These are phyloP conservation scores for Magallana angulata DNA, from an alignment of 1,140 invertebrate genomes.

Conservation along the genomic window DNA sequence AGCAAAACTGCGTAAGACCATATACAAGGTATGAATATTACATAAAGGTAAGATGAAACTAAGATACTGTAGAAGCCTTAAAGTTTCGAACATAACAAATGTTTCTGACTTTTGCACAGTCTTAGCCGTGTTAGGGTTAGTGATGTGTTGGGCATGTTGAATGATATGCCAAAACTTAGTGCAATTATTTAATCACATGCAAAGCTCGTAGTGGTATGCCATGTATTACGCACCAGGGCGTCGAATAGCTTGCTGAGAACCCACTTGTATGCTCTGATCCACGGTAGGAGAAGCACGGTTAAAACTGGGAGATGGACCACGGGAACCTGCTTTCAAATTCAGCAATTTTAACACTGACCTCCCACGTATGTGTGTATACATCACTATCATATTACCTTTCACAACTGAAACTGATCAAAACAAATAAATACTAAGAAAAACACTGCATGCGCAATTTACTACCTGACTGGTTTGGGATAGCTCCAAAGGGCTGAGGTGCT, in stretches of 20 bases:
- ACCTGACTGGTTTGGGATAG: slow-evolving; percentile 53
- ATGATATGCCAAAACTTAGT: slow-evolving; percentile 23
- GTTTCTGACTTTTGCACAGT: no score
- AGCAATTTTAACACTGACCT: not conserved
- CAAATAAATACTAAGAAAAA: not conserved
- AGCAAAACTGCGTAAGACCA: no score
- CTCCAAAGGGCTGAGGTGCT: slow-evolving; percentile 55
- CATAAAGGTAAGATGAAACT: no score
- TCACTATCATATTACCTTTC: not conserved
- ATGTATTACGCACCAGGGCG: slow-evolving; percentile 63
- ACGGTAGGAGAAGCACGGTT: slow-evolving; percentile 84
- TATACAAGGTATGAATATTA: no score
- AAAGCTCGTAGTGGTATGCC: slow-evolving; percentile 31
- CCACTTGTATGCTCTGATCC: slow-evolving; percentile 88
- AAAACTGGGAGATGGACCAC: slow-evolving; percentile 83
- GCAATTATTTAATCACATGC: slow-evolving; percentile 15
- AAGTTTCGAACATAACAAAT: no score
- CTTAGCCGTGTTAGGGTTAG: not conserved
- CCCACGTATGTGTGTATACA: slow-evolving; percentile 6
- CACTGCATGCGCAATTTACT: not conserved
- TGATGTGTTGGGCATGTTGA: slow-evolving; percentile 10
- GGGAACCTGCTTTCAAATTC: slow-evolving; percentile 78
- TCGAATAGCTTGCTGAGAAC: slow-evolving; percentile 55
- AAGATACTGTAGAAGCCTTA: no score
- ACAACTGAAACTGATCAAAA: not conserved